Conservation (phyloP, 2,797 vertebrate species). For the Galaxias olidus region DNA sequence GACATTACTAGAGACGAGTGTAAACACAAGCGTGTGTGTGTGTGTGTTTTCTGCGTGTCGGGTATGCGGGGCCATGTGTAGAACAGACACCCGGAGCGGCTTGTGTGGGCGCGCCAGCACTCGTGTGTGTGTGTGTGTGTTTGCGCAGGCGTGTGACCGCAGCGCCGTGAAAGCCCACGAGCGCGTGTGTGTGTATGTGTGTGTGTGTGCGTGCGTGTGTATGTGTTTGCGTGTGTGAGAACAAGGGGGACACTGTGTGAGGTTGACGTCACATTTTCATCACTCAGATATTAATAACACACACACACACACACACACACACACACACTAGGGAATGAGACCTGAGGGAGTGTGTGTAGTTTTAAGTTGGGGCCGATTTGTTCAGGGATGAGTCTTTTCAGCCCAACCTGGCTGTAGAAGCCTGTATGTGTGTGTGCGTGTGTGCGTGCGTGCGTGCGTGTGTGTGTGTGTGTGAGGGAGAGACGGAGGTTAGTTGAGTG, state of each 20-base stretch:
- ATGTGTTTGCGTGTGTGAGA: slow-evolving; percentile 50
- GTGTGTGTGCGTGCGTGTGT: slow-evolving; percentile 39
- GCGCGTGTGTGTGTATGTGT: slow-evolving; percentile 38
- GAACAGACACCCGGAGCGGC: not conserved
- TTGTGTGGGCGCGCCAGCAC: slow-evolving; percentile 18
- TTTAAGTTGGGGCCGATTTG: slow-evolving; percentile 30
- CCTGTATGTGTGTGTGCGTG: not conserved
- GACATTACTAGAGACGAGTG: slow-evolving; percentile 2
- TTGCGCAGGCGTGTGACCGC: slow-evolving; percentile 43
- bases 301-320: slow-evolving; percentile 21
- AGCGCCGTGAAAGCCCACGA: slow-evolving; percentile 42
- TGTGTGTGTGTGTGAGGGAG: slow-evolving; percentile 15
- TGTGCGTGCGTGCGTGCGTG: slow-evolving; percentile 8
- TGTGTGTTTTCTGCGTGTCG: slow-evolving; percentile 8
- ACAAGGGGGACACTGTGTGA: slow-evolving; percentile 71
- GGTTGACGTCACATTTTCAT: slow-evolving; percentile 69
- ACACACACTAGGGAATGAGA: slow-evolving; percentile 16
- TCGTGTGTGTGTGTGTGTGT: slow-evolving; percentile 36
- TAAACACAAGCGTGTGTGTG: slow-evolving; percentile 10
- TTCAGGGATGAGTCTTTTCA: slow-evolving; percentile 24
- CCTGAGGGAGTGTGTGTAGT: slow-evolving; percentile 13
- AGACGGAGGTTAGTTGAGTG: too few relatives aligned
- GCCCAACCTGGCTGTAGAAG: slow-evolving; percentile 21
- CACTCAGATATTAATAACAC: slow-evolving; percentile 70
- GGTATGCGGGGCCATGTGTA: slow-evolving; percentile 39